Evolutionary conservation across 2,113 vertebrate species (phyloP), one percentile per base, ranked within the genome.

Genomic region (Stegastes partitus): DNA sequence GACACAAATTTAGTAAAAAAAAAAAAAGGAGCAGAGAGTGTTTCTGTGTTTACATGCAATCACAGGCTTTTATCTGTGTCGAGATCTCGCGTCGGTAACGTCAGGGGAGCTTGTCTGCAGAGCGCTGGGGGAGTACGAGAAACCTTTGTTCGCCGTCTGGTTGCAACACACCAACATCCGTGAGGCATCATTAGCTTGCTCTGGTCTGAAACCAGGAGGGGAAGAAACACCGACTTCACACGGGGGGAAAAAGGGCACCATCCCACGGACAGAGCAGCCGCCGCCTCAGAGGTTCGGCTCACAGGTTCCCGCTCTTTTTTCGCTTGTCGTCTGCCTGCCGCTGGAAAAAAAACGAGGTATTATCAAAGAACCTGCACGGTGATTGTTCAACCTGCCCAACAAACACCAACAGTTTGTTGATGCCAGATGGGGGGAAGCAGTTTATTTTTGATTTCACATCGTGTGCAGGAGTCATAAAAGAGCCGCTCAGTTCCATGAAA

Each of bases 101-200:
- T 83, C 84, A 26, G 69, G 76, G 84, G 86, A 81, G 73, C 74
- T 77, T 18, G 71, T 78, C 83, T 66, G 42, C 65, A 11, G 49
- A 81, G 63, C 21, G 68, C 34, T 68, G 14, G 15, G 82, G 69
- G 77, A 62, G 62, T 3, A 11, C 22, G 34, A 82, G 64, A 83
- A 81, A 59, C 69, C 83, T 89, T 88, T 87, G 85, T 88, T 90
- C 64, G 2, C 65, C 9, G 39, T 59, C 77, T 83, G 82, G 49
- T 81, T 61, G 83, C 58, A 72, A 77, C 77, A 70, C 19, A n/a
- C 77, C 15, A 69, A 81, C 71, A 59, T 88, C 85, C 56, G 65
- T 12, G 67, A 81, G 85, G 85, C 85, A 85, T 90, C 85, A 51
- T 89, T 85, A 90, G 74, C 21, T 44, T 2, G 50, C 73, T 71